These are phyloP conservation scores for Hemicrepidius hirtus DNA, from an alignment of 2,888 invertebrate genomes.

Conservation along the genomic window DNA sequence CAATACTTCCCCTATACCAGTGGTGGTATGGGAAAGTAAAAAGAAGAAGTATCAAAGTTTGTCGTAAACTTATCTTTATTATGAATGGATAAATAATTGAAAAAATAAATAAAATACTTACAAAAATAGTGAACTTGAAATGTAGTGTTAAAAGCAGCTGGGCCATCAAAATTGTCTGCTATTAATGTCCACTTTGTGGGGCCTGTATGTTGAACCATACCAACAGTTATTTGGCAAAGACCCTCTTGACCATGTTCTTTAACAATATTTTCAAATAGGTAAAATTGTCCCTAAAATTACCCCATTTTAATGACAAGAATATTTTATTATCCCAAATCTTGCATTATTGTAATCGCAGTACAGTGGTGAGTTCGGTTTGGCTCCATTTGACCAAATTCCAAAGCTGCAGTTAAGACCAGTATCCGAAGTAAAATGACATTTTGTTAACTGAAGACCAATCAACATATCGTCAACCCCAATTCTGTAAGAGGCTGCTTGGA, in stretches of 20 bases:
- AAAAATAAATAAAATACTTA: too few relatives aligned
- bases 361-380: background rate
- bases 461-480: constrained; percentile 33
- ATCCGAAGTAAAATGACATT: constrained; percentile 18
- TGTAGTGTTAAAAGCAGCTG: too few relatives aligned
- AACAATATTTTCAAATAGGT: background rate
- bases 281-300: background rate
- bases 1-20: too few relatives aligned
- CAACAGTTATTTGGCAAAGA: constrained; percentile 16
- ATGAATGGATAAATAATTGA: too few relatives aligned
- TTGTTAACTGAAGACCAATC: background rate
- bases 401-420: background rate
- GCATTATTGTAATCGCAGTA: background rate
- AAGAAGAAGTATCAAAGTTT: too few relatives aligned
- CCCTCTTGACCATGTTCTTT: background rate
- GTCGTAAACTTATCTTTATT: too few relatives aligned
- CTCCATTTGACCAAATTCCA: background rate
- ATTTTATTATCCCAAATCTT: background rate
- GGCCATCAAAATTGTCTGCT: background rate
- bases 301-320: background rate
- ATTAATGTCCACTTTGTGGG: constrained; percentile 29
- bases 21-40: too few relatives aligned
- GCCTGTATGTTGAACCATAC: constrained; percentile 22
- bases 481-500: constrained; percentile 16
- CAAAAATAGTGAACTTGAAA: constrained; percentile 6